phyloP scores from a whole-genome alignment of 2,113 vertebrate genomes.

The Holacanthus passer region DNA sequence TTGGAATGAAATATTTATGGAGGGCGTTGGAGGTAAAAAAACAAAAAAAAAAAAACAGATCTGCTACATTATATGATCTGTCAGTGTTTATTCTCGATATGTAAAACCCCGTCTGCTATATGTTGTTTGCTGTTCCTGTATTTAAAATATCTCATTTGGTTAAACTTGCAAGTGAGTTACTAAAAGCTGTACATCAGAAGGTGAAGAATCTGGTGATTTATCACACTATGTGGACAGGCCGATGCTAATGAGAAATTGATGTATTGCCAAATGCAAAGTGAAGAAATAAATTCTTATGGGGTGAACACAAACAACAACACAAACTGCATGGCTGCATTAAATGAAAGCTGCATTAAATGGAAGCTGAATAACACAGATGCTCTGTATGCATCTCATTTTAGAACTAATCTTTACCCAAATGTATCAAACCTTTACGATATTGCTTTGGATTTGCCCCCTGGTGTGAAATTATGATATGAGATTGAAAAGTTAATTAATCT shows the following conservation, averaged over 20 bases:
- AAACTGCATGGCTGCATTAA: not conserved
- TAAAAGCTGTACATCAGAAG: not conserved
- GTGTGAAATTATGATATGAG: conserved; percentile 24
- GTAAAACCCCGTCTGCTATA: not conserved
- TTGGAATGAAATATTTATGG: conserved; percentile 66
- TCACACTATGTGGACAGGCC: conserved; percentile 8
- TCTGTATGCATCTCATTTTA: not conserved
- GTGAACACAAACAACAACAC: conserved; percentile 4
- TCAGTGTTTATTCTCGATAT: conserved; percentile 7
- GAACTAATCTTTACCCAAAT: not conserved
- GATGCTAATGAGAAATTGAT: conserved; percentile 25
- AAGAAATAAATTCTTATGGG: conserved; percentile 6
- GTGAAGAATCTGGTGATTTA: conserved; percentile 11
- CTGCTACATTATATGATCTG: conserved; percentile 17
- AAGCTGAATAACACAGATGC: not conserved
- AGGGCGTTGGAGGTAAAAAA: conserved; percentile 19
- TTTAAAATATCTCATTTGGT: conserved; percentile 1
- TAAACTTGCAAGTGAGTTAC: not conserved
- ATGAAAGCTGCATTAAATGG: not conserved
- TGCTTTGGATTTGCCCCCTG: conserved; percentile 12
- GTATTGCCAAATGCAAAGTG: conserved; percentile 18
- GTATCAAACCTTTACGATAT: not conserved
- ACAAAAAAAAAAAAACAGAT: too few species aligned
- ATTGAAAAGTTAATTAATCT: conserved; percentile 59
- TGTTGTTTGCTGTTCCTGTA: not conserved